Conservation (phyloP, 2,888 invertebrate genomes). For the Tenthredo mesomela region DNA sequence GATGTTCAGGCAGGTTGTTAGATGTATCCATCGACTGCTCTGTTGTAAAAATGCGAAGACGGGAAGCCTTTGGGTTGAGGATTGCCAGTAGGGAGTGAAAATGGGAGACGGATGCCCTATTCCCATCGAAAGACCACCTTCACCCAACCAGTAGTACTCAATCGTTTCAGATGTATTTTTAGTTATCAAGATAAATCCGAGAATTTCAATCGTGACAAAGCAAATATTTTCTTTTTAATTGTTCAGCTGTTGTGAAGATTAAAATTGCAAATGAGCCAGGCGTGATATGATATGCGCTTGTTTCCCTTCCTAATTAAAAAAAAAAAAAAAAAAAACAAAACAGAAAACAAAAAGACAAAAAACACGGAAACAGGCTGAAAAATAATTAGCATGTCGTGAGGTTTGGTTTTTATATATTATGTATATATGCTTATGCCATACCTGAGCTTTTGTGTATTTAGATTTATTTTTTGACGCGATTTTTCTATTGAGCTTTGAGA, state of each 20-base stretch:
- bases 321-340: too few relatives aligned
- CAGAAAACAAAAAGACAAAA: too few relatives aligned
- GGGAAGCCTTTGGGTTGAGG: slow-evolving; percentile 41
- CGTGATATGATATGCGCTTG: too few relatives aligned
- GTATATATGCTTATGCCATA: too few relatives aligned
- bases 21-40: slow-evolving; percentile 54
- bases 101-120: background rate
- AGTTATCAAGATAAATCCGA: background rate
- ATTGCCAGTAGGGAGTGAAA: slow-evolving; percentile 10
- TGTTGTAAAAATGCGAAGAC: slow-evolving; percentile 53
- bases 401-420: background rate
- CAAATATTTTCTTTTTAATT: too few relatives aligned
- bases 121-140: slow-evolving; percentile 13
- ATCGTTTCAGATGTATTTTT: background rate
- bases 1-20: slow-evolving; percentile 55
- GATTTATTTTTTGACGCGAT: background rate
- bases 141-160: slow-evolving; percentile 45
- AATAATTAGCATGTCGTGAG: background rate
- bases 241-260: too few relatives aligned
- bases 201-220: too few relatives aligned
- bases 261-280: too few relatives aligned
- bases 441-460: background rate
- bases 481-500: background rate
- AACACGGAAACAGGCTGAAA: background rate
- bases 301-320: too few relatives aligned